These are phyloP conservation scores for Hartigia nigra DNA, from an alignment of 2,888 invertebrate species.

Conservation along the genomic window DNA sequence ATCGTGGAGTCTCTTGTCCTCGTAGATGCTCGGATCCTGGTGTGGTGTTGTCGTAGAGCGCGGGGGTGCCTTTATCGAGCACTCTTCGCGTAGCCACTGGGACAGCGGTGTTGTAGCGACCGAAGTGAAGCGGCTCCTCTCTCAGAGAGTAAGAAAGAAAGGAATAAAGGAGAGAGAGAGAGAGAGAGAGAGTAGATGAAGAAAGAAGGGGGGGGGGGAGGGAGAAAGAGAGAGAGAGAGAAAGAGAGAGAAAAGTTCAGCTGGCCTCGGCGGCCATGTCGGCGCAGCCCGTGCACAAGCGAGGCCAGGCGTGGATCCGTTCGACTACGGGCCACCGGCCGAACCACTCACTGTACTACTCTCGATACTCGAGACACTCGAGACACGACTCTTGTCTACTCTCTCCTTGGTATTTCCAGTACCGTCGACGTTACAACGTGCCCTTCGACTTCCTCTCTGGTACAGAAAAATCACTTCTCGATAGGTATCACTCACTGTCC, in stretches of 20 bases:
- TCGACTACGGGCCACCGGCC: constrained; percentile 7
- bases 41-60: background rate
- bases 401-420: background rate
- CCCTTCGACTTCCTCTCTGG: background rate
- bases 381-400: background rate
- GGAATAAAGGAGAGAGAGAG: constrained; percentile 19
- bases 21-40: background rate
- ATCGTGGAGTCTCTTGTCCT: background rate
- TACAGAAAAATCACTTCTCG: background rate
- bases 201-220: constrained; percentile 12
- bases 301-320: constrained; percentile 7
- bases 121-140: background rate
- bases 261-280: constrained; percentile 64
- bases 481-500: background rate
- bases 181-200: constrained; percentile 23
- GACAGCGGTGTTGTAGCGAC: background rate
- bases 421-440: background rate
- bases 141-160: constrained; percentile 21
- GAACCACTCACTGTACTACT: constrained; percentile 7
- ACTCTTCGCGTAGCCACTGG: background rate
- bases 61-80: background rate
- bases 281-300: constrained; percentile 37
- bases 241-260: constrained; percentile 51
- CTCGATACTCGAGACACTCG: background rate
- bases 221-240: constrained; percentile 21